Base-by-base conservation (phyloP, 2,888 invertebrate genomes). In the Megalurothrips usitatus region DNA sequence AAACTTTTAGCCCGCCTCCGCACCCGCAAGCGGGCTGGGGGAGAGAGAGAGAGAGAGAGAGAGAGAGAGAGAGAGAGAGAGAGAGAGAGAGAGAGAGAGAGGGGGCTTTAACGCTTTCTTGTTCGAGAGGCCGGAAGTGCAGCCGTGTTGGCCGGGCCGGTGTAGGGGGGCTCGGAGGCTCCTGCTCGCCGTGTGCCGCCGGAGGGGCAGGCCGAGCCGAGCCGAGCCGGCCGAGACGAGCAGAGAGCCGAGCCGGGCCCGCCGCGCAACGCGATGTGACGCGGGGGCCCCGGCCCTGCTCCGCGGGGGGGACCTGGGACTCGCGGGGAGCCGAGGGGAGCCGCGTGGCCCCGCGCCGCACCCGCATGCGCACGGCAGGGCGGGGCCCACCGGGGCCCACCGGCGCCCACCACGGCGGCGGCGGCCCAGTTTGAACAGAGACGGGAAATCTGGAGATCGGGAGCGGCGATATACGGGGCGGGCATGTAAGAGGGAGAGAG, bases 31-130 rank as follows among this genome's bases (percentile, higher is more conserved):
- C 80, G 80, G 80, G 58, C 63, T 79, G 63, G 63, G 28, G 49
- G 68, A 75, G 80, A 79, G 78, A 63, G 63, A 68, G 79, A 79
- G 80, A 17, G 80, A 82, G 81, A 81, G 11, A 81, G 81, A 58
- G 82, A 81, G 81, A 68, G 80, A 48, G 78, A 81, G 68, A 78
- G 79, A 48, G 81, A 28, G 49, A 80, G 47, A 68, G 52, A 34
- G 49, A 80, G 28, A 80, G 79, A 80, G 43, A 23, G 19, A 52
- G 26, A 1, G 80, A 28, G n/a, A 47, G 58, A 34, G 79, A 49
- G 80, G 34, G 75, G 81, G 79, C 58, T 58, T 58, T 58, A 58
- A 58, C 58, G 58, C 58, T n/a, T 17, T 58, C 58, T 58, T 58
- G 58, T 58, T 58, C n/a, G 58, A 58, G 58, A 17, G 58, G 58